These are phyloP conservation scores for Oenanthe melanoleuca DNA, from an alignment of 2,113 vertebrate species.

Conservation along the genomic window DNA sequence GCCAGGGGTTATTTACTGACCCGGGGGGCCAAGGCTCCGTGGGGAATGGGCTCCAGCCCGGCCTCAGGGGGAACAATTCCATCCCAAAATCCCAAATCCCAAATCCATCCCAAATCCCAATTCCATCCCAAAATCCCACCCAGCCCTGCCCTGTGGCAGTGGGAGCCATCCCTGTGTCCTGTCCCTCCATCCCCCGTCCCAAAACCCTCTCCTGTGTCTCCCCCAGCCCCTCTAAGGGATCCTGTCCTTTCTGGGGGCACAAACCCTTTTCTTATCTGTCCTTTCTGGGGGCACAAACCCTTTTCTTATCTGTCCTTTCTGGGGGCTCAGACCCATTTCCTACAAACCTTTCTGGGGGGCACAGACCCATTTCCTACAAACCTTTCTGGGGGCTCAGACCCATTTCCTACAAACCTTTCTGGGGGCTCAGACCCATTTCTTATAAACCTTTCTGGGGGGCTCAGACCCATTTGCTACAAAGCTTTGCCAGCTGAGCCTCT, in stretches of 20 bases:
- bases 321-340: rapidly evolving
- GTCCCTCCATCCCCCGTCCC: not conserved
- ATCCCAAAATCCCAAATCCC: not conserved
- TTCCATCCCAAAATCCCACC: rapidly evolving
- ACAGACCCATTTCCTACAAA: too few species aligned
- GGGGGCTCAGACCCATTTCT: rapidly evolving
- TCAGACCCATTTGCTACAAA: not conserved
- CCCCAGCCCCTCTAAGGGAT: rapidly evolving
- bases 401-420: not conserved
- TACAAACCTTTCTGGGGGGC: too few species aligned
- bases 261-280: too few species aligned
- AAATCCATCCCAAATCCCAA: not conserved
- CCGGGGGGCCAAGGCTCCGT: too few species aligned
- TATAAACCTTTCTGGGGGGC: rapidly evolving
- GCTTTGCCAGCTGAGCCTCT: not conserved
- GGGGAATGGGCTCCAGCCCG: not conserved
- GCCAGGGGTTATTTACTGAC: too few species aligned
- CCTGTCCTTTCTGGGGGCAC: rapidly evolving
- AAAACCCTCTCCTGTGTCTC: not conserved
- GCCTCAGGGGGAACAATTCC: too few species aligned
- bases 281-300: too few species aligned
- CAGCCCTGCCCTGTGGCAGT: not conserved
- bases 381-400: too few species aligned
- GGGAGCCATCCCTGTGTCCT: not conserved
- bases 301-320: too few species aligned